These are phyloP conservation scores for Oligia fasciuncula DNA, from an alignment of 2,888 invertebrate species.

Conservation along the genomic window DNA sequence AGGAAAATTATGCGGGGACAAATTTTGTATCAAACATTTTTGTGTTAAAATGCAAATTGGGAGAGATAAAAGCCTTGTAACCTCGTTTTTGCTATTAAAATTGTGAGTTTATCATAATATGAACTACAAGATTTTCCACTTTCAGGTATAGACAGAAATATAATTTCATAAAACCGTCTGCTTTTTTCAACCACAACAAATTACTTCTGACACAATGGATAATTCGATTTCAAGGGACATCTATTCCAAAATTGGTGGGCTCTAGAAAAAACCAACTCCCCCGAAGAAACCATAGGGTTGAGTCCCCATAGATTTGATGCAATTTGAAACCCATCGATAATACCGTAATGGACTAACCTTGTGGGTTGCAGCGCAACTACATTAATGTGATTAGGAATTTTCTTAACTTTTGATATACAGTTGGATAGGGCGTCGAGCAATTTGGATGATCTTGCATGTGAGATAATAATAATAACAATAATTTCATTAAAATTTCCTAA, in stretches of 20 bases:
- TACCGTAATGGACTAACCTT: constrained; percentile 84
- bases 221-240: constrained; percentile 58
- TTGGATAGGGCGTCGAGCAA: constrained; percentile 2
- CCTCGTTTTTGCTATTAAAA: constrained; percentile 40
- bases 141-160: neutral
- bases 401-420: constrained; percentile 72
- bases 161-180: neutral
- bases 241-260: constrained; percentile 51
- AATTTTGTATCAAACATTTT: constrained; percentile 61
- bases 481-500: too few relatives aligned
- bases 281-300: constrained; percentile 70
- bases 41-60: constrained; percentile 60
- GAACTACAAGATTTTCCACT: constrained; percentile 9
- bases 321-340: constrained; percentile 89
- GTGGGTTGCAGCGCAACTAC: constrained; percentile 86
- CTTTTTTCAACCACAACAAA: constrained; percentile 2
- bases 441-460: neutral
- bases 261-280: constrained; percentile 56
- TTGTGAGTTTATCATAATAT: constrained; percentile 4
- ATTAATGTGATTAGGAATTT: constrained; percentile 85
- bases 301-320: constrained; percentile 82
- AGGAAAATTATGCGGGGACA: constrained; percentile 58
- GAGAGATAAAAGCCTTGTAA: constrained; percentile 40
- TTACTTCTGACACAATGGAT: constrained; percentile 47
- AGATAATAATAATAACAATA: too few relatives aligned